A percentile compares a stretch with the other conserved stretches of the same genome.
Conservation (phyloP, 2,113 vertebrate genomes). For the Thunnus maccoyii region DNA sequence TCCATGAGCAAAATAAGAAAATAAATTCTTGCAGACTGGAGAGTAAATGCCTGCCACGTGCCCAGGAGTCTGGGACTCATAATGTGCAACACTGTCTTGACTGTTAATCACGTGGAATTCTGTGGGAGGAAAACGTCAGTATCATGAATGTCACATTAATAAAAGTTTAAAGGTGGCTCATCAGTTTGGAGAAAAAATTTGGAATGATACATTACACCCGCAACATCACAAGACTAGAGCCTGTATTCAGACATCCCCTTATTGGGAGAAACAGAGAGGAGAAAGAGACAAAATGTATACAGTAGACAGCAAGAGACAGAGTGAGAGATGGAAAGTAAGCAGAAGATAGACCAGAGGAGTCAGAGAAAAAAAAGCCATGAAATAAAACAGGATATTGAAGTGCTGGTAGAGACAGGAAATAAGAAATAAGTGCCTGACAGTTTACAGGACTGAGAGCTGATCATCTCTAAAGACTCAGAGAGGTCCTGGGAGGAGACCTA, state of each 20-base stretch:
- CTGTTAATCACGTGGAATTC: conserved; percentile 60
- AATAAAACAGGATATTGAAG: conserved; percentile 73
- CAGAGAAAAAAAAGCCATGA: conserved; percentile 3
- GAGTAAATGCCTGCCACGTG: conserved; percentile 79
- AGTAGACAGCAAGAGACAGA: background rate
- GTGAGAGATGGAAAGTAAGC: conserved; percentile 21
- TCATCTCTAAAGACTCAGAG: conserved; percentile 32
- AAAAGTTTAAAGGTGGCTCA: conserved; percentile 5
- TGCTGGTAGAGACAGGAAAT: conserved; percentile 54
- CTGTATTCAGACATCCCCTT: conserved; percentile 11
- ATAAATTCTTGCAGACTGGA: conserved; percentile 73
- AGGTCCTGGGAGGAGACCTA: conserved; percentile 48
- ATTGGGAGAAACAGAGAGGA: background rate
- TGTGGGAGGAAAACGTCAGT: conserved; percentile 45
- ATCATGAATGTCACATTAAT: conserved; percentile 14
- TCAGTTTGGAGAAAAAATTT: conserved; percentile 1
- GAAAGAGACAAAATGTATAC: conserved; percentile 1
- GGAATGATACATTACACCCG: background rate
- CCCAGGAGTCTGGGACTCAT: conserved; percentile 78
- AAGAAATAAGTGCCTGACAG: conserved; percentile 43
- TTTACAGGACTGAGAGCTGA: conserved; percentile 44
- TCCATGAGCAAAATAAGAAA: conserved; percentile 59
- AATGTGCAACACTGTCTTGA: conserved; percentile 63
- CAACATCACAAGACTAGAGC: conserved; percentile 18
- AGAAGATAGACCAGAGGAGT: conserved; percentile 10